Evolutionary conservation across 2,113 vertebrate species (phyloP), one percentile per base, ranked within the genome.

Genomic region (Antigone vipio): DNA sequence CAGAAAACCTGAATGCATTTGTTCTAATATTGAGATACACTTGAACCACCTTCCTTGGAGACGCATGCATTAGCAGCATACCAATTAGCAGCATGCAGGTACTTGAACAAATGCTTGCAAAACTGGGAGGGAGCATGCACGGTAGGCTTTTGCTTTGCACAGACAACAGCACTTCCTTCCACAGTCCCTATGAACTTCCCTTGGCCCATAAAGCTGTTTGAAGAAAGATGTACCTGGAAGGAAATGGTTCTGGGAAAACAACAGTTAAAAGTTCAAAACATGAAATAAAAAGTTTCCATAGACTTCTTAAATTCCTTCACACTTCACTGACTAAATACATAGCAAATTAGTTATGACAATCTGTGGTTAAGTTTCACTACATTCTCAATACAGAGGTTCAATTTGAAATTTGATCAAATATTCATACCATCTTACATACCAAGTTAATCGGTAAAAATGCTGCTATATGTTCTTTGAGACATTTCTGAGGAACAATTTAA

Each of bases 381-480:
- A 38, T 72, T 94, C 83, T 83, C 92, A 95, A 95, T 55, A 85
- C 50, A 92, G 68, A 97, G 78, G 93, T 79, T 96, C 73, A 71
- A 35, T 94, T 96, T 80, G 83, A 96, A 97, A 95, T 96, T 23
- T 91, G 80, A 97, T 97, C 95, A 93, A 94, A 94, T 97, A 97
- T 88, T 95, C 88, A 92, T 83, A 81, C 47, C 56, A 84, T 81
- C 69, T 94, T 87, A 76, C 32, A 88, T 80, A 88, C 85, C 40
- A 95, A 92, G 93, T 77, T 93, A 95, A 85, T 15, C 80, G 79
- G 78, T 79, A 92, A 97, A 97, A 97, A 95, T 60, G 35, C 35
- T 81, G 62, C 38, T 12, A 84, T 60, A 92, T 45, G 82, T 49
- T 95, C 77, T 92, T 94, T 64, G 35, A 87, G 69, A 93, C 72